These are phyloP conservation scores for Chloebia gouldiae DNA, from an alignment of 2,113 vertebrate genomes.

Conservation along the genomic window DNA sequence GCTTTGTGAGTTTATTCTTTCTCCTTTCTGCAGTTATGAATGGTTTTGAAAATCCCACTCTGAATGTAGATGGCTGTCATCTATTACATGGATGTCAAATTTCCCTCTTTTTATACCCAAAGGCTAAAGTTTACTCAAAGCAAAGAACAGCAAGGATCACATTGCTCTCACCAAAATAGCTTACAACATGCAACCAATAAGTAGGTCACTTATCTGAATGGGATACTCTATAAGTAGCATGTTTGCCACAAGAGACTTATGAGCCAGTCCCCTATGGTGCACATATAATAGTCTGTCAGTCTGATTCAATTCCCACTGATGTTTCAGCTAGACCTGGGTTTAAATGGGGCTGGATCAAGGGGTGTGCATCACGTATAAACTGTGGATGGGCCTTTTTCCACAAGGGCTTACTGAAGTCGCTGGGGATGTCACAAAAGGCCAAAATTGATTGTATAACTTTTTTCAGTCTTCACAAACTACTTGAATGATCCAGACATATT, in stretches of 20 bases:
- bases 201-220: constrained; percentile 53
- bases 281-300: background rate
- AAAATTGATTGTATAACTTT: constrained; percentile 23
- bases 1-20: background rate
- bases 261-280: background rate
- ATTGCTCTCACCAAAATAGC: background rate
- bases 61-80: background rate
- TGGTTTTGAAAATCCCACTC: constrained; percentile 24
- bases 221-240: constrained; percentile 8
- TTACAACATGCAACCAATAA: constrained; percentile 39
- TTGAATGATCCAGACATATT: constrained; percentile 13
- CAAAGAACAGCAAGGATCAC: constrained; percentile 45
- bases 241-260: constrained; percentile 33
- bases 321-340: constrained; percentile 29
- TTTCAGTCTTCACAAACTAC: constrained; percentile 17
- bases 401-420: constrained; percentile 1
- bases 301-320: constrained; percentile 13
- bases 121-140: constrained; percentile 44
- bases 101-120: constrained; percentile 5
- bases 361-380: background rate
- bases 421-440: constrained; percentile 17
- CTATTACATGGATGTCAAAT: constrained; percentile 26
- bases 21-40: background rate
- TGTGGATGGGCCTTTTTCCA: constrained; percentile 3
- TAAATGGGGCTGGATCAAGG: constrained; percentile 35